Conservation (phyloP, 2,888 invertebrate genomes). For the Ametastegia equiseti region DNA sequence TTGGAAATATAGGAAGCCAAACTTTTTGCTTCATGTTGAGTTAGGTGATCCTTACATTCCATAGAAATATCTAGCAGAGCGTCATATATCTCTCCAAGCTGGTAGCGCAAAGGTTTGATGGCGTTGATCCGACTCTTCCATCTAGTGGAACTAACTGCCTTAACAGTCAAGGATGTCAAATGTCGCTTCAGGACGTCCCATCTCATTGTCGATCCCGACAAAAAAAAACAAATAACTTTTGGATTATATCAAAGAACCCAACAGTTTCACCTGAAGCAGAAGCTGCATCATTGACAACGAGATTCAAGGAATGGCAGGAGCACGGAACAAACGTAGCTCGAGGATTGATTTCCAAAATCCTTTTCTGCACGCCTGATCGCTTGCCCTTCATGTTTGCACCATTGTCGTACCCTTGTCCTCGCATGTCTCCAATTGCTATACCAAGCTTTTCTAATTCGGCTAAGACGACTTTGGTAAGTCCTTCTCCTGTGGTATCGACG, state of each 20-base stretch:
- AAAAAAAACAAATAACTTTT: constrained; percentile 50
- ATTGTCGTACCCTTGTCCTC: constrained; percentile 52
- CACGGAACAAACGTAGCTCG: constrained; percentile 50
- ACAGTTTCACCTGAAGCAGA: background rate
- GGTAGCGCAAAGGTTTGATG: constrained; percentile 53
- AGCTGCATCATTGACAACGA: constrained; percentile 49
- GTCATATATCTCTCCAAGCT: constrained; percentile 54
- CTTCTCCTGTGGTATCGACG: constrained; percentile 45
- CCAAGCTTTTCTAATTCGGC: constrained; percentile 44
- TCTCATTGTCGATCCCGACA: constrained; percentile 52
- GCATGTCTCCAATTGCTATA: constrained; percentile 41
- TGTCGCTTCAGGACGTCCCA: constrained; percentile 54
- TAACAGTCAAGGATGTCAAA: constrained; percentile 54
- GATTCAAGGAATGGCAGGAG: constrained; percentile 47
- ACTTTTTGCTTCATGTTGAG: constrained; percentile 27
- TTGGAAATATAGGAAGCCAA: constrained; percentile 23
- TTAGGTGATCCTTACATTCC: constrained; percentile 26
- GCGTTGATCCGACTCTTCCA: constrained; percentile 57
- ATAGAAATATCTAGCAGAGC: constrained; percentile 51
- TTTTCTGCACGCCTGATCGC: constrained; percentile 46
- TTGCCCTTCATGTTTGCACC: constrained; percentile 50
- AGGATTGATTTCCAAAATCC: constrained; percentile 36
- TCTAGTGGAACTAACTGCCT: constrained; percentile 55
- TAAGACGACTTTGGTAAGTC: constrained; percentile 42
- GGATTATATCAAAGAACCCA: constrained; percentile 1